A percentile compares a stretch with the other conserved stretches of the same genome.
Evolutionary conservation across 1,140 invertebrate genomes (phyloP).

Genomic region (Wasmannia auropunctata): DNA sequence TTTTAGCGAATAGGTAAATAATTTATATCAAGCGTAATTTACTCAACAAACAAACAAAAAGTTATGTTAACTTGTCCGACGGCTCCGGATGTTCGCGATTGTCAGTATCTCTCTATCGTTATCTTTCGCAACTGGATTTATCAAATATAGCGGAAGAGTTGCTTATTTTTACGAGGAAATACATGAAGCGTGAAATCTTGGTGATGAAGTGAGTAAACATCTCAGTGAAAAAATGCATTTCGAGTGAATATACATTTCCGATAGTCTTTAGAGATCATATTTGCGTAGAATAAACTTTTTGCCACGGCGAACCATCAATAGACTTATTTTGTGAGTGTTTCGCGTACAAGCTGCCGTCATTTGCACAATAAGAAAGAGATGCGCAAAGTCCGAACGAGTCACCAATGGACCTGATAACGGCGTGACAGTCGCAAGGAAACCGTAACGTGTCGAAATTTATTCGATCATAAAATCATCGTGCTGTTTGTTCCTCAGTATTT

Average conservation of each 20-base stretch:
- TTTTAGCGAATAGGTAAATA: background rate
- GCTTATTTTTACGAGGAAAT: background rate
- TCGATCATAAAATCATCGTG: background rate
- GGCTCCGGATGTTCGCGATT: background rate
- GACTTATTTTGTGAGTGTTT: background rate
- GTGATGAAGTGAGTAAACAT: background rate
- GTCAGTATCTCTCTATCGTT: background rate
- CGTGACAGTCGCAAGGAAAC: background rate
- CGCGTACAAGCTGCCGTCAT: constrained; percentile 8
- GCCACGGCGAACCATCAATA: background rate
- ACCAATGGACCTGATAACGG: constrained; percentile 1
- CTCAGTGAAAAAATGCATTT: background rate
- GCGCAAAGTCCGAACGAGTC: constrained; percentile 64
- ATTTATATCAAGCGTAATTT: background rate
- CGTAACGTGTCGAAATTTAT: background rate
- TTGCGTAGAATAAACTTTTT: background rate
- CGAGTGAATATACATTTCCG: background rate
- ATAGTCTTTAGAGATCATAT: background rate
- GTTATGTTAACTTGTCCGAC: background rate
- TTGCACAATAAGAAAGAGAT: constrained; percentile 59
- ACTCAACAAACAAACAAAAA: background rate
- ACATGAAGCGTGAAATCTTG: background rate
- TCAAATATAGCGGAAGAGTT: background rate
- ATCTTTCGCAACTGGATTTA: constrained; percentile 2
- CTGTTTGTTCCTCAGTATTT: background rate